Evolutionary conservation across 2,797 vertebrate species (phyloP), one percentile per base, ranked within the genome.

Genomic region (Catostomus latipinnis): DNA sequence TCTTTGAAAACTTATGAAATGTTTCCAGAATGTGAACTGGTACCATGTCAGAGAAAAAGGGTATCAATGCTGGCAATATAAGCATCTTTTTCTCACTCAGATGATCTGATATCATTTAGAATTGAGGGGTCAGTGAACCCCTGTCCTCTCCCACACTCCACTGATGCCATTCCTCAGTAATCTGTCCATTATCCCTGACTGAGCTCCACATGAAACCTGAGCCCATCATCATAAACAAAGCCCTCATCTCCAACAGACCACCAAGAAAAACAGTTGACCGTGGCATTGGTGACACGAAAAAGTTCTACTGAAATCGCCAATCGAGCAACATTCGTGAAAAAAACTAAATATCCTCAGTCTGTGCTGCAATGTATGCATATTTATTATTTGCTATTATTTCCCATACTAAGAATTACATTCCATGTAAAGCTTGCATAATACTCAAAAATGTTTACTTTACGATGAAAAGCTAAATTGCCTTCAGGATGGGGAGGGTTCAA

Each of bases 131-230:
- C 1, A 16, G 52, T 65, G 87, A 85, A 89, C 74, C 34, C 34
- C 86, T 86, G 87, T 91, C 83, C 83, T 86, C 86, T 87, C 81
- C 84, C 81, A 81, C 84, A 63, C 67, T 85, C 57, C 78, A 83
- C 49, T 34, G 86, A 89, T 92, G 89, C 86, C 89, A 91, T 89
- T 88, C 87, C 81, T 82, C 75, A 18, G 82, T 92, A 91, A 93
- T 91, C 91, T 91, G 77, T 81, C 81, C 75, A 71, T 90, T 87
- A 91, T 89, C 87, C 88, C 86, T 46, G 81, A 83, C 84, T 90
- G 89, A 89, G 90, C 90, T 87, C 77, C 89, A 90, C 83, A 88
- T 88, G 90, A 92, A 93, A 93, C 83, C 82, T 85, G 86, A 92
- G 88, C 86, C 85, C 81, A 60, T 84, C 84, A 90, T 85, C 85